phyloP scores from a whole-genome alignment of 2,888 invertebrate genomes.

The Melipona beecheii region DNA sequence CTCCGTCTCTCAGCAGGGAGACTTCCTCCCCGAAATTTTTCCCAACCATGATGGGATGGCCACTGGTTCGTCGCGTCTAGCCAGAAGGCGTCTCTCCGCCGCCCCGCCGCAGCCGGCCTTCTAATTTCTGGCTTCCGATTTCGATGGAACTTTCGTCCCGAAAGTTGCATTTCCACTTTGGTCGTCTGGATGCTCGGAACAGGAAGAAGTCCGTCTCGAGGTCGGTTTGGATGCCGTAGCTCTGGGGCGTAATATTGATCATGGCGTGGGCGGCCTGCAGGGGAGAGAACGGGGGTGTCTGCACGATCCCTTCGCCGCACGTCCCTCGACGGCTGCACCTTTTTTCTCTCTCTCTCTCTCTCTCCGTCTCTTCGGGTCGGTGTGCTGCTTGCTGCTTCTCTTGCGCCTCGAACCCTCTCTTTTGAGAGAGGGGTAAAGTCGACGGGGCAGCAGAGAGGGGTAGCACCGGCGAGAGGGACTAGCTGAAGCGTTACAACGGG shows the following conservation, averaged over 20 bases:
- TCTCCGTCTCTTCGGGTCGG: background rate
- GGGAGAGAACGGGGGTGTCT: slow-evolving; percentile 77
- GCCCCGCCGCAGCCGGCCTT: background rate
- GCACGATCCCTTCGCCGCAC: slow-evolving; percentile 74
- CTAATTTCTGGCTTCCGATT: slow-evolving; percentile 68
- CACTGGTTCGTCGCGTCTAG: slow-evolving; percentile 2
- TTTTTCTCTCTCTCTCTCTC: no score
- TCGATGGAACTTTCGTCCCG: slow-evolving; percentile 52
- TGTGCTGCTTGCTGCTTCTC: slow-evolving; percentile 53
- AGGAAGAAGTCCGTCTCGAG: slow-evolving; percentile 82
- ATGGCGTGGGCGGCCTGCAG: slow-evolving; percentile 76
- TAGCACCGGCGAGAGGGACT: slow-evolving; percentile 61
- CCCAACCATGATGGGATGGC: background rate
- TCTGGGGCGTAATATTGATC: slow-evolving; percentile 83
- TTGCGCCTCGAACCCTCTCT: slow-evolving; percentile 54
- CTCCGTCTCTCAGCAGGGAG: background rate
- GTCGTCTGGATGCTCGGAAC: slow-evolving; percentile 69
- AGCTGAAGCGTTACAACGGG: slow-evolving; percentile 79
- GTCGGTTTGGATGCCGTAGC: slow-evolving; percentile 81
- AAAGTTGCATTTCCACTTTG: slow-evolving; percentile 55
- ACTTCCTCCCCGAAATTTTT: slow-evolving; percentile 5
- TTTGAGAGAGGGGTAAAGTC: slow-evolving; percentile 57
- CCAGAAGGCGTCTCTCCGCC: background rate
- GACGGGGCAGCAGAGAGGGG: slow-evolving; percentile 51
- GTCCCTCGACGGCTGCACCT: slow-evolving; percentile 1